A percentile compares a stretch with the other conserved stretches of the same genome.
phyloP scores from a whole-genome alignment of 2,888 invertebrate species.

The Drosophila engyochracea region DNA sequence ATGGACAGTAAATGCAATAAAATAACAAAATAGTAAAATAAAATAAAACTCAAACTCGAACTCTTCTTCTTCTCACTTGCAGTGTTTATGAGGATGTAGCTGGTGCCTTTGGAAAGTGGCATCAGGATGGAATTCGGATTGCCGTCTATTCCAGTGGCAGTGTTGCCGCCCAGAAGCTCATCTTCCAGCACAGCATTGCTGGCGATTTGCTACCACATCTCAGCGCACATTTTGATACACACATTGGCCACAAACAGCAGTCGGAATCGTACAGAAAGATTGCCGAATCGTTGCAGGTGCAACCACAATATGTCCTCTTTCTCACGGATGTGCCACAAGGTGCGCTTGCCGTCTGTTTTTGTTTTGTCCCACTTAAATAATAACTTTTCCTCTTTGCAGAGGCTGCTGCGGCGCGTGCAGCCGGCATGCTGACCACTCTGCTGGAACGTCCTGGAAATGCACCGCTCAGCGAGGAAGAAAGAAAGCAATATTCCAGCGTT shows the following conservation, averaged over 20 bases:
- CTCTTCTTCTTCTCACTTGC: constrained; percentile 32
- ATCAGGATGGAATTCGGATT: constrained; percentile 88
- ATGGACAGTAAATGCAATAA: constrained; percentile 93
- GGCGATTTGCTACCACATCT: constrained; percentile 92
- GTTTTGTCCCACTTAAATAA: background rate
- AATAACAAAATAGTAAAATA: background rate
- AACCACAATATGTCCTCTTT: constrained; percentile 91
- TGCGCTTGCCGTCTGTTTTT: constrained; percentile 86
- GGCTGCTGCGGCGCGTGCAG: constrained; percentile 92
- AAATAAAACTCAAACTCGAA: background rate
- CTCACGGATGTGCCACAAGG: constrained; percentile 94
- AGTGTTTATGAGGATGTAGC: constrained; percentile 96
- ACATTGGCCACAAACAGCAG: constrained; percentile 93
- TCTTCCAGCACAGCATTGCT: constrained; percentile 91
- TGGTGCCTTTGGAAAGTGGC: constrained; percentile 90
- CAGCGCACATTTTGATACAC: constrained; percentile 94
- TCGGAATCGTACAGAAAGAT: constrained; percentile 92
- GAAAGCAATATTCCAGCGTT: constrained; percentile 87
- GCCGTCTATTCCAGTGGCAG: constrained; percentile 97
- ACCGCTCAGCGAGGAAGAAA: constrained; percentile 88
- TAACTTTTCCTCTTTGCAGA: constrained; percentile 87
- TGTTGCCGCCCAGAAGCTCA: constrained; percentile 94
- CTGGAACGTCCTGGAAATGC: constrained; percentile 93
- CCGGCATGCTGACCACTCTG: constrained; percentile 90
- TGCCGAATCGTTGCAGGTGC: constrained; percentile 87